Percentiles rank a stretch among this genome's conserved stretches.
phyloP scores from a whole-genome alignment of 1,140 invertebrate species.

The Microplitis mediator region DNA sequence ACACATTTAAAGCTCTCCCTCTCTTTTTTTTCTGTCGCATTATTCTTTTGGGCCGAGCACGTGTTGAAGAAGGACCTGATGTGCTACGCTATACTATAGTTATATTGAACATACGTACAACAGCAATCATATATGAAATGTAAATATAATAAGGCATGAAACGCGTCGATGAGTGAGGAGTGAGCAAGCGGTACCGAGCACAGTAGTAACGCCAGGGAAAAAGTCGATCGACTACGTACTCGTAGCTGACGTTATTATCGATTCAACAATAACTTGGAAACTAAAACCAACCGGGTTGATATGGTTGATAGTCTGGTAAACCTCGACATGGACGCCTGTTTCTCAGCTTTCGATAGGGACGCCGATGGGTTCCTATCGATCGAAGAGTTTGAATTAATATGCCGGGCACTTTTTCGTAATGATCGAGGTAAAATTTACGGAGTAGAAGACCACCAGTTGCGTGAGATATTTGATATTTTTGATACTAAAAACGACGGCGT shows the following conservation, averaged over 20 bases:
- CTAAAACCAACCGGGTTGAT: constrained; percentile 20
- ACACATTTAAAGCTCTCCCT: too few relatives aligned
- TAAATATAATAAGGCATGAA: background rate
- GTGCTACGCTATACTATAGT: background rate
- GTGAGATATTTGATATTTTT: constrained; percentile 80
- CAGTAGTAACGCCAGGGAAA: background rate
- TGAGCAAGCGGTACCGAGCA: background rate
- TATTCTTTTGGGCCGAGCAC: background rate
- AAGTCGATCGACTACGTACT: background rate
- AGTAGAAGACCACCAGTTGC: constrained; percentile 73
- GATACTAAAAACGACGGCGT: constrained; percentile 79
- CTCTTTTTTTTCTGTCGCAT: background rate
- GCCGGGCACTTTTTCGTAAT: constrained; percentile 84
- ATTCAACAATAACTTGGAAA: constrained; percentile 55
- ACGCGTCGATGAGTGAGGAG: constrained; percentile 15
- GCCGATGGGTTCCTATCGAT: constrained; percentile 80
- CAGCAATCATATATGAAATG: background rate
- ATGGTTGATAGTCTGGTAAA: constrained; percentile 12
- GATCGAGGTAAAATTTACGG: constrained; percentile 84
- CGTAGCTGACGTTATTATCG: constrained; percentile 43
- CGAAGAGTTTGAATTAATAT: constrained; percentile 80
- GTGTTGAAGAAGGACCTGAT: too few relatives aligned
- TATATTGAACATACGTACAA: background rate
- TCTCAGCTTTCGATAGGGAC: constrained; percentile 85
- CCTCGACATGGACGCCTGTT: constrained; percentile 81